A percentile compares a stretch with the other conserved stretches of the same genome.
phyloP scores from a whole-genome alignment of 2,888 invertebrate species.

The Orthonychiurus folsomi region DNA sequence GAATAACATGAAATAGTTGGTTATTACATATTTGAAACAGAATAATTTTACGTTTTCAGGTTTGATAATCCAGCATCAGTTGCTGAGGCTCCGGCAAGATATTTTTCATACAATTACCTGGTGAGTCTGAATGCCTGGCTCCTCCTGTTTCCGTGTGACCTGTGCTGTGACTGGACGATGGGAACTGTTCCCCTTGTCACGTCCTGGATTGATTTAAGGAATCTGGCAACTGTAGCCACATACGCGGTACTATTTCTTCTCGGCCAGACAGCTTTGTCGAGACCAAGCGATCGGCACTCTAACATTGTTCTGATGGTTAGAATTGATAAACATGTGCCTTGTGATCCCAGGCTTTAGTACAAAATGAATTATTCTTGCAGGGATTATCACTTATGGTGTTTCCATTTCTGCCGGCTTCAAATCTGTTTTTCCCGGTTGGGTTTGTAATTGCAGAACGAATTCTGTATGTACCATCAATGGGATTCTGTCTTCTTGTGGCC shows the following conservation, averaged over 20 bases:
- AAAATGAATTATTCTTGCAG: conserved; percentile 51
- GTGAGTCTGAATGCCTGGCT: conserved; percentile 85
- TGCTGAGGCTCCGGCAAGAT: conserved; percentile 68
- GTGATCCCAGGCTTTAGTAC: no score
- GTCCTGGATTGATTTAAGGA: conserved; percentile 68
- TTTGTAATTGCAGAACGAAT: conserved; percentile 94
- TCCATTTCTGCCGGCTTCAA: conserved; percentile 91
- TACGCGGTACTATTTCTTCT: conserved; percentile 49
- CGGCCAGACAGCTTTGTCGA: conserved; percentile 42
- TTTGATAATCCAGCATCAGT: conserved; percentile 97
- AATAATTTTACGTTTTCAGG: conserved; percentile 46
- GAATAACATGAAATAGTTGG: not conserved
- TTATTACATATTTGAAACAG: not conserved
- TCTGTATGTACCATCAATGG: conserved; percentile 95
- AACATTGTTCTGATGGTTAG: conserved; percentile 61
- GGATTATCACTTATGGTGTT: conserved; percentile 75
- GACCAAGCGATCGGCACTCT: conserved; percentile 54
- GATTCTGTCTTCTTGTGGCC: conserved; percentile 84
- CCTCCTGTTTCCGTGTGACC: conserved; percentile 69
- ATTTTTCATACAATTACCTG: conserved; percentile 86
- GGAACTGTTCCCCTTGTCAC: conserved; percentile 81
- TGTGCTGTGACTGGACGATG: conserved; percentile 99
- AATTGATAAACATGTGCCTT: no score
- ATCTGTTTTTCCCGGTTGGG: conserved; percentile 94
- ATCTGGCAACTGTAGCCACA: conserved; percentile 65